These are phyloP conservation scores for Melieria crassipennis DNA, from an alignment of 2,888 invertebrate genomes.

Conservation along the genomic window DNA sequence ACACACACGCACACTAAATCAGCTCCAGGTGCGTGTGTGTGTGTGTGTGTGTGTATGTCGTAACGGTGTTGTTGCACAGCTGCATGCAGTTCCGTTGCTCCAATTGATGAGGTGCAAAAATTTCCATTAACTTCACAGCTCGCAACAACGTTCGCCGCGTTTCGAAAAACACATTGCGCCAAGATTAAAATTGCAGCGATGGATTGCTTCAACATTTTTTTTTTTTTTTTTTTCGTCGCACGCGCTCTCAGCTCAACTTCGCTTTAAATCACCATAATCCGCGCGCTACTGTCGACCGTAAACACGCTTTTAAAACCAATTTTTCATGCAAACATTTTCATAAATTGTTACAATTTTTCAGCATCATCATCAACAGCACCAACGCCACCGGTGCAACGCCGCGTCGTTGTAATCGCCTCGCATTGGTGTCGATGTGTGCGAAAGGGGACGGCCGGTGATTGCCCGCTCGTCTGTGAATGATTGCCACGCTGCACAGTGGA, in stretches of 20 bases:
- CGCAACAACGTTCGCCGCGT: conserved; percentile 16
- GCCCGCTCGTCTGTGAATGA: too few relatives aligned
- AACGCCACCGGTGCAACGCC: neutral
- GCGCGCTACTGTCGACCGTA: conserved; percentile 15
- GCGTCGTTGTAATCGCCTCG: too few relatives aligned
- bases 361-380: conserved; percentile 14
- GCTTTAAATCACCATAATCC: conserved; percentile 31
- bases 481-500: too few relatives aligned
- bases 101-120: conserved; percentile 34
- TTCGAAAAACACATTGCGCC: neutral
- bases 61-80: neutral
- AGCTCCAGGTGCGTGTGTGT: neutral
- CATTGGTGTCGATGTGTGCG: too few relatives aligned
- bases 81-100: conserved; percentile 4
- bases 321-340: conserved; percentile 25
- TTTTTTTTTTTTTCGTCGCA: neutral
- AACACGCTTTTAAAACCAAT: conserved; percentile 26
- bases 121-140: conserved; percentile 30
- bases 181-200: conserved; percentile 16
- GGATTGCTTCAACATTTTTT: neutral
- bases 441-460: too few relatives aligned
- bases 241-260: neutral
- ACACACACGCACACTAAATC: neutral
- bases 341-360: conserved; percentile 30
- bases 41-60: neutral